Evolutionary conservation across 1,140 invertebrate species (phyloP), one percentile per base, ranked within the genome.

Genomic region (Calephelis nemesis): DNA sequence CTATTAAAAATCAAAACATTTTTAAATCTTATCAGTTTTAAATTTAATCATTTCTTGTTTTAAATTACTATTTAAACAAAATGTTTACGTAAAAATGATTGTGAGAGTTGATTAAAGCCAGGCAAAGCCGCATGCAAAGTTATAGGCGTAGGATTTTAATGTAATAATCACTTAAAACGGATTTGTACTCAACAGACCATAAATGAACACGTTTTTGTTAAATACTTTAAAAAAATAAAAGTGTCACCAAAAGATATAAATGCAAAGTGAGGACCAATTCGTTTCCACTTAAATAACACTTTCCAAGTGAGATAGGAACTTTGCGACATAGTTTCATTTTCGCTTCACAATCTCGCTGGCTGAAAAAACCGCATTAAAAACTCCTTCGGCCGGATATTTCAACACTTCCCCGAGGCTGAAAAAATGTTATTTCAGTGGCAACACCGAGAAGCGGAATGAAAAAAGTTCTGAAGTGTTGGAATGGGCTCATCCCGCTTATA

Each of bases 401-500:
- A 65, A 63, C 74, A 75, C 69, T 73, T 50, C 69, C 74, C 64
- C 19, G 47, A 54, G 66, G 71, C 69, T 60, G 67, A 73, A 76
- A 72, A 74, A 76, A 74, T 73, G 71, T 75, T 68, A 73, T 74
- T 77, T 73, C 68, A 76, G 74, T 75, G 70, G 74, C 64, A 76
- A 77, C 73, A 68, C 63, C 45, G 70, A 65, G 72, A 68, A 68
- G 71, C 68, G 74, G 73, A 79, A 81, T 80, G 77, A 83, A 79
- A 79, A 81, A 81, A 60, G 54, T 60, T 60, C 54, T 60, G 54
- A 64, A 64, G 47, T 64, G 63, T 64, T 64, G 63, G 63, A 48
- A 50, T 65, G 49, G 63, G 49, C 47, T 50, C 63, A 39, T 65
- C 63, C 63, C 47, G 30, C 47, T 65, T 30, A 40, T 65, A 50